phyloP scores from a whole-genome alignment of 2,113 vertebrate genomes.

The Calidris pygmaea region DNA sequence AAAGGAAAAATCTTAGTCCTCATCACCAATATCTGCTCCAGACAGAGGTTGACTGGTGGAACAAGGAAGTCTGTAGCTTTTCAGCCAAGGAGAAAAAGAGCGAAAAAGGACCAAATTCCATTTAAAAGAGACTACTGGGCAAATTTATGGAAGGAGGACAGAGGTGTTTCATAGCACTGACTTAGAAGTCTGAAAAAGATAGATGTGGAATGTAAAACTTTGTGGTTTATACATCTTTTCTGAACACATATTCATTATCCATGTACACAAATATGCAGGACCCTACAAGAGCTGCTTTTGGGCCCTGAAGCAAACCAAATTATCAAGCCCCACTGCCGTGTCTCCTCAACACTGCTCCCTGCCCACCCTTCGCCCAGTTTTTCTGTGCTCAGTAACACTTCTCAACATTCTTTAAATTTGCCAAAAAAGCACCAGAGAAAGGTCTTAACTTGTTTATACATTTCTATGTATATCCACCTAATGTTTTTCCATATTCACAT shows the following conservation, averaged over 20 bases:
- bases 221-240: neutral
- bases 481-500: neutral
- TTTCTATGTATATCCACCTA: neutral
- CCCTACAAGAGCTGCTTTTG: neutral
- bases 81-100: neutral
- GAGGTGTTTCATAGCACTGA: neutral
- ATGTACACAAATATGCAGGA: neutral
- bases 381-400: neutral
- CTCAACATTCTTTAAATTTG: neutral
- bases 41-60: neutral
- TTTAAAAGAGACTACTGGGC: neutral
- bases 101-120: neutral
- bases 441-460: neutral
- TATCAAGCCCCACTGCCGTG: accelerated
- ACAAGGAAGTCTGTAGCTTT: neutral
- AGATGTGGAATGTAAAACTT: neutral
- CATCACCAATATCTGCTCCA: neutral
- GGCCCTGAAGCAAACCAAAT: neutral
- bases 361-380: neutral
- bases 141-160: neutral
- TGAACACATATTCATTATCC: neutral
- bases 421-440: neutral
- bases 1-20: neutral
- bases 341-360: neutral
- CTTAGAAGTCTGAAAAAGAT: neutral